phyloP scores from a whole-genome alignment of 2,113 vertebrate genomes.

The Apus apus region DNA sequence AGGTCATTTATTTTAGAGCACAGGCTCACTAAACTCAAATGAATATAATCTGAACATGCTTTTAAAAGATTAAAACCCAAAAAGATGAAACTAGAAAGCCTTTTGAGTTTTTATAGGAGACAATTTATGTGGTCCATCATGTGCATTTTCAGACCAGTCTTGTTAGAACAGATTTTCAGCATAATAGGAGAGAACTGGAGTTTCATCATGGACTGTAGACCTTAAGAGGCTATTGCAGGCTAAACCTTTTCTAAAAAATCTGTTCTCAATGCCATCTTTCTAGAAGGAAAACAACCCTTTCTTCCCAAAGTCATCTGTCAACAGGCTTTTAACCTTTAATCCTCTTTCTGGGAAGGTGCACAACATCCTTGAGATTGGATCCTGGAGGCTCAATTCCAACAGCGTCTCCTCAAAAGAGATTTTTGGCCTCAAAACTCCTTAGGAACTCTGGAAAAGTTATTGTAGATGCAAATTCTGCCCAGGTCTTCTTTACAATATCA shows the following conservation, averaged over 20 bases:
- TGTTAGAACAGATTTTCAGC: conserved; percentile 27
- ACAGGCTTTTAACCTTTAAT: conserved; percentile 15
- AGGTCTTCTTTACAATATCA: not conserved
- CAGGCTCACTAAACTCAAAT: conserved; percentile 74
- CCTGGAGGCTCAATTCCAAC: not conserved
- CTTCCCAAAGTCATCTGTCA: not conserved
- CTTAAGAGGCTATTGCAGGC: conserved; percentile 11
- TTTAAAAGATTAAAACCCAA: conserved; percentile 84
- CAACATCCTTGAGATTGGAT: not conserved
- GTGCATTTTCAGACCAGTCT: conserved; percentile 49
- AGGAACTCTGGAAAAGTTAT: not conserved
- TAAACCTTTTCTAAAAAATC: not conserved
- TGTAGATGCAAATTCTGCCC: not conserved
- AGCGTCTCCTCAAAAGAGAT: not conserved
- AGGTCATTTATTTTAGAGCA: conserved; percentile 75
- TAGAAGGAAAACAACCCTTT: not conserved
- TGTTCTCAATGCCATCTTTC: not conserved
- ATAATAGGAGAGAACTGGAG: conserved; percentile 13
- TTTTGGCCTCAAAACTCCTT: not conserved
- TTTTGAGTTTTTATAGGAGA: conserved; percentile 79
- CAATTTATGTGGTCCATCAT: conserved; percentile 73
- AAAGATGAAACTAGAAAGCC: conserved; percentile 74
- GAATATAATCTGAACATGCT: conserved; percentile 79
- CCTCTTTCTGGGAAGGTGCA: not conserved
- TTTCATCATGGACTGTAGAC: conserved; percentile 20